Percentiles rank a stretch among this genome's conserved stretches.
Evolutionary conservation across 2,888 invertebrate species (phyloP).

Genomic region (Agrilus biguttatus): DNA sequence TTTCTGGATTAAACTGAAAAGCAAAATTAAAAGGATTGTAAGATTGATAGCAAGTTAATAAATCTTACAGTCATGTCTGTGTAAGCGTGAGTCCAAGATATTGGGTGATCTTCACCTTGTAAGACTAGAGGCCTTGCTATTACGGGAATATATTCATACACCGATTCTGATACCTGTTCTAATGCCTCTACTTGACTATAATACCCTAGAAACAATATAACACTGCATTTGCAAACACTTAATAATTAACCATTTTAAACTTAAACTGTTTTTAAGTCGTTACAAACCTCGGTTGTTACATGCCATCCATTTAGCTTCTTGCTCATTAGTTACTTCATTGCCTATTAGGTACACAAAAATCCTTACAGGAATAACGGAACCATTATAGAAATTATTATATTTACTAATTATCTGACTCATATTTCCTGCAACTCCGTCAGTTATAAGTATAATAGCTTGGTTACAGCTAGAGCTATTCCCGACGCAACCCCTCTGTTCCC

Average conservation of each 20-base stretch:
- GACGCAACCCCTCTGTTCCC: constrained; percentile 35
- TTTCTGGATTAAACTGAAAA: constrained; percentile 22
- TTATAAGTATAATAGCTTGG: constrained; percentile 91
- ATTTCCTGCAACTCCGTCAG: constrained; percentile 86
- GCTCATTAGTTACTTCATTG: constrained; percentile 79
- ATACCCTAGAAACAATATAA: constrained; percentile 46
- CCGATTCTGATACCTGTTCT: constrained; percentile 92
- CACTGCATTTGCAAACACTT: not conserved
- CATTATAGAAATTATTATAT: constrained; percentile 62
- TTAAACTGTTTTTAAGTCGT: not conserved
- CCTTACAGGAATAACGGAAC: constrained; percentile 64
- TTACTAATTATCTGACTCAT: constrained; percentile 70
- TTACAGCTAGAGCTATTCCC: constrained; percentile 54
- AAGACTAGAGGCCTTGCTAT: constrained; percentile 75
- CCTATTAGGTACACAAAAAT: constrained; percentile 94
- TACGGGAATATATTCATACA: constrained; percentile 89
- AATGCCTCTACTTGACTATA: constrained; percentile 88
- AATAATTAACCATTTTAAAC: not conserved
- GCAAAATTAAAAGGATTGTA: not conserved
- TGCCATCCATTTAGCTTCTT: constrained; percentile 87
- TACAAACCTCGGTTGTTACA: constrained; percentile 75
- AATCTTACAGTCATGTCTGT: constrained; percentile 63
- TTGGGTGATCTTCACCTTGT: constrained; percentile 58
- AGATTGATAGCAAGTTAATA: not conserved
- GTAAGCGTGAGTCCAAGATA: constrained; percentile 93